Evolutionary conservation across 2,797 vertebrate genomes (phyloP), one percentile per base, ranked within the genome.

Genomic region (Acipenser ruthenus): DNA sequence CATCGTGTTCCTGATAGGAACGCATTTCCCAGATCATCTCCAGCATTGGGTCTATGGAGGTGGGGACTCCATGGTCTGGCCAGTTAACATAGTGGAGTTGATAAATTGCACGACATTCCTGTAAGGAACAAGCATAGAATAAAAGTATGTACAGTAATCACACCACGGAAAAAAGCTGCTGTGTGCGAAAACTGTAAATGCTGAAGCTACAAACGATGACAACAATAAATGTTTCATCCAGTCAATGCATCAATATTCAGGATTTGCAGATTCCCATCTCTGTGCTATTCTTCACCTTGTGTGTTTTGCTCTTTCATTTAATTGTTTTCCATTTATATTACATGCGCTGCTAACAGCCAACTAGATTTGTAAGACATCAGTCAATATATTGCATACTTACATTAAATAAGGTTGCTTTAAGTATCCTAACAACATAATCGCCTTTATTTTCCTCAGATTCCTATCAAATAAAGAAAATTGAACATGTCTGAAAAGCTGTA

Each of bases 61-160:
- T 88, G 6, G 97, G 97, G 0, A 99, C 82, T 0, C 96, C 95
- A 0, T 99, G 97, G 75, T 99, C 97, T 0, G 97, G 96, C 97
- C 97, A 99, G 68, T 96, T 94, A 74, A 86, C 80, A 62, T 97
- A 99, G 79, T 99, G 97, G 81, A 99, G 88, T 75, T 99, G 97
- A 74, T 84, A 82, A 74, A 98, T 12, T 4, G 84, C 91, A 70
- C 91, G 90, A 58, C 77, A 87, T 62, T 74, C 80, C 96, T 97
- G 77, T 65, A 63, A 8, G 59, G 59, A 60, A 18, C 8, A 53
- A 12, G 52, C 73, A 59, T 67, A 70, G 66, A n/a, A n/a, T 6
- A 6, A 60, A 70, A 15, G 10, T 8, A 23, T 6, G 13, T 71
- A 70, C 63, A 69, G 47, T 72, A 70, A 84, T 85, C 78, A 88